Conservation (phyloP, 2,797 vertebrate species). For the Otolemur crassicaudatus region DNA sequence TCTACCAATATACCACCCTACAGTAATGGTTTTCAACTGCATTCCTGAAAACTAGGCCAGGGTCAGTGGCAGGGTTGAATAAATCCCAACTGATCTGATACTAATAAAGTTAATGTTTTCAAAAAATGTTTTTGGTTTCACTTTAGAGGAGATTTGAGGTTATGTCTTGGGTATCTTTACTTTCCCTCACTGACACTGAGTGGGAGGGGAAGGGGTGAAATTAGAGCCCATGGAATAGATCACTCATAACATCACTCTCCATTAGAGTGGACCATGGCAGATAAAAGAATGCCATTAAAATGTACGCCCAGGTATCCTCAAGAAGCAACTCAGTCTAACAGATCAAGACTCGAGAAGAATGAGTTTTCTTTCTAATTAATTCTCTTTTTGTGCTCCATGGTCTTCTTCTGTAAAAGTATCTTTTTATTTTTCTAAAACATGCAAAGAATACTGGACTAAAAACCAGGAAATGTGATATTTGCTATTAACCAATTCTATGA, state of each 20-base stretch:
- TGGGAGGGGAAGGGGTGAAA: neutral
- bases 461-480: neutral
- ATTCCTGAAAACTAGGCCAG: neutral
- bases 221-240: neutral
- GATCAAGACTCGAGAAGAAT: neutral
- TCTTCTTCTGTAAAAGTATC: neutral
- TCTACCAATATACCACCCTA: neutral
- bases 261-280: neutral
- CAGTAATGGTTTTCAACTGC: neutral
- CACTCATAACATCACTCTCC: neutral
- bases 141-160: neutral
- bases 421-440: constrained; percentile 40
- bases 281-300: neutral
- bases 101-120: neutral
- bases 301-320: neutral
- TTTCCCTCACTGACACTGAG: neutral
- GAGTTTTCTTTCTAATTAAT: neutral
- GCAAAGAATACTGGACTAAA: neutral
- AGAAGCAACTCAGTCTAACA: neutral
- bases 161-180: neutral
- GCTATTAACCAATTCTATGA: neutral
- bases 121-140: neutral
- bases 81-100: neutral
- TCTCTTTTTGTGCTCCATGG: neutral
- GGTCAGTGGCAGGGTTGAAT: neutral